Evolutionary conservation across 2,888 invertebrate genomes (phyloP).

Genomic region (Galeruca laticollis): DNA sequence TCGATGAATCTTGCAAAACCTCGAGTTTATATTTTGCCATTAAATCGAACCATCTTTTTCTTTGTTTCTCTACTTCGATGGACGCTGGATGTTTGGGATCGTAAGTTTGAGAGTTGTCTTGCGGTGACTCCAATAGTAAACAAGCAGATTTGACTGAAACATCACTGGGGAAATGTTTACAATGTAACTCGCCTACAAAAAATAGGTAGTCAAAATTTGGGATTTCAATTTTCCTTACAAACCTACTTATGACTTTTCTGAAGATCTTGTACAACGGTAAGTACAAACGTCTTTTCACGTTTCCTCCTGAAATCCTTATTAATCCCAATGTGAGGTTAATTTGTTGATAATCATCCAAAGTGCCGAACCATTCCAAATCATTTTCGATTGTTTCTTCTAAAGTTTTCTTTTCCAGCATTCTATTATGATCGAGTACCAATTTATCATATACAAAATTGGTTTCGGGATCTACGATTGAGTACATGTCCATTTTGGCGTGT

Average conservation of each 20-base stretch:
- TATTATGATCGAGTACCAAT: constrained; percentile 51
- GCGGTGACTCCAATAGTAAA: not conserved
- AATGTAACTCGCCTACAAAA: not conserved
- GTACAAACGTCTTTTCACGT: constrained; percentile 46
- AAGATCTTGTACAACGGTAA: constrained; percentile 44
- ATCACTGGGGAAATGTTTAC: not conserved
- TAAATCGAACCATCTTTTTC: constrained; percentile 49
- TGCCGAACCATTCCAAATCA: constrained; percentile 51
- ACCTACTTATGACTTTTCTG: constrained; percentile 8
- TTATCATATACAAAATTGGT: constrained; percentile 44
- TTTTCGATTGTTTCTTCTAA: constrained; percentile 43
- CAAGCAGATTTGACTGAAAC: not conserved
- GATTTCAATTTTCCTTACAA: no score
- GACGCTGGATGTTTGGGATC: constrained; percentile 46
- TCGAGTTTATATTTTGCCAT: constrained; percentile 40
- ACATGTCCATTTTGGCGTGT: constrained; percentile 30
- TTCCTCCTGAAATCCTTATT: constrained; percentile 42
- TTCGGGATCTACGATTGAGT: constrained; percentile 34
- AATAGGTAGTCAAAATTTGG: no score
- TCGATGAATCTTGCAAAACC: constrained; percentile 23
- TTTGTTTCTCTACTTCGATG: constrained; percentile 49
- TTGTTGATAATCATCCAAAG: constrained; percentile 45
- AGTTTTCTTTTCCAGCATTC: constrained; percentile 47
- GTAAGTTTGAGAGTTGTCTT: constrained; percentile 40
- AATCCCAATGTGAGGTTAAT: constrained; percentile 44